Evolutionary conservation across 2,888 invertebrate genomes (phyloP).

Genomic region (Phengaris alcon): DNA sequence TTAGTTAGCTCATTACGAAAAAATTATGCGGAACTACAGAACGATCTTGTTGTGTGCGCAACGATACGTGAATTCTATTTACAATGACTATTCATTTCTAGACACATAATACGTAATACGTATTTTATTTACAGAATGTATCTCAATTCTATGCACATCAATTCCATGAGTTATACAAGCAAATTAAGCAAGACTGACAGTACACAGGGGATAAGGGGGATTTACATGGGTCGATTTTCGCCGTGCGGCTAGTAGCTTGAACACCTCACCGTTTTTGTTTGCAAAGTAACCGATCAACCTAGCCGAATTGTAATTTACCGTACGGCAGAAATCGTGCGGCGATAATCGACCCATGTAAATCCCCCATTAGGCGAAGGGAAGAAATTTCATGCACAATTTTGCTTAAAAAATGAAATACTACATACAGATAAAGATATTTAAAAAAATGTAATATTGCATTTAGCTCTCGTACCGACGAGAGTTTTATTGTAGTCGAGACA

Average conservation of each 20-base stretch:
- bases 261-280: too few relatives aligned
- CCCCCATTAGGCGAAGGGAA: neutral
- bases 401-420: too few relatives aligned
- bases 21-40: slow-evolving; percentile 9
- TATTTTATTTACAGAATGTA: neutral
- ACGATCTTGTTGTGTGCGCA: slow-evolving; percentile 7
- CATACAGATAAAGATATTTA: too few relatives aligned
- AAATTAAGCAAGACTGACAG: neutral
- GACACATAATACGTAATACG: neutral
- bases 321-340: too few relatives aligned
- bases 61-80: slow-evolving; percentile 16
- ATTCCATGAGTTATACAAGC: neutral
- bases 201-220: neutral
- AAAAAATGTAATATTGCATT: too few relatives aligned
- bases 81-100: neutral
- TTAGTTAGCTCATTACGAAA: neutral
- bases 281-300: too few relatives aligned
- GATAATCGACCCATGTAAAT: too few relatives aligned
- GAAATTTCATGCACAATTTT: neutral
- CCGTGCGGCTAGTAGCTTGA: too few relatives aligned
- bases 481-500: too few relatives aligned
- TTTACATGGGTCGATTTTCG: too few relatives aligned
- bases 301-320: too few relatives aligned
- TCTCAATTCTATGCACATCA: neutral
- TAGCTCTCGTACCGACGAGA: too few relatives aligned